A percentile compares a stretch with the other conserved stretches of the same genome.
These are phyloP conservation scores for Brachyistius frenatus DNA, from an alignment of 2,113 vertebrate species.

Conservation along the genomic window DNA sequence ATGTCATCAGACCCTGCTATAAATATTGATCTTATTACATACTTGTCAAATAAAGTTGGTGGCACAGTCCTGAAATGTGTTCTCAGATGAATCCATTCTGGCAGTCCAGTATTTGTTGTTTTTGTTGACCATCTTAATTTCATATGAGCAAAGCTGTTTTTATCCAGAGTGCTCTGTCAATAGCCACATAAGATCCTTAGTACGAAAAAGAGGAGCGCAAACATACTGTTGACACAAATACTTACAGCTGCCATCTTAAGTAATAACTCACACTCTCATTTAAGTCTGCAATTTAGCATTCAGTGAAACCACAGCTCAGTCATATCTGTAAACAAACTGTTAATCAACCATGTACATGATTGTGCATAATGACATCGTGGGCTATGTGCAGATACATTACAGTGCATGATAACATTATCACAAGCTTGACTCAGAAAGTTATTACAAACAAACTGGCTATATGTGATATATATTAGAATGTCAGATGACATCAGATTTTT, in stretches of 20 bases:
- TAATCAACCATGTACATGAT: slow-evolving; percentile 55
- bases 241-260: slow-evolving; percentile 52
- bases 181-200: slow-evolving; percentile 18
- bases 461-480: slow-evolving; percentile 16
- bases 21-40: slow-evolving; percentile 55
- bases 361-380: slow-evolving; percentile 51
- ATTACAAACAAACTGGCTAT: slow-evolving; percentile 6
- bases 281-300: slow-evolving; percentile 58
- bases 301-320: slow-evolving; percentile 23
- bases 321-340: slow-evolving; percentile 61
- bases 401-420: slow-evolving; percentile 29
- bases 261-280: slow-evolving; percentile 49
- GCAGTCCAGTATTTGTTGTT: slow-evolving; percentile 20
- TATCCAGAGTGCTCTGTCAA: slow-evolving; percentile 44
- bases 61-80: slow-evolving; percentile 32
- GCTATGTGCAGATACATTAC: slow-evolving; percentile 29
- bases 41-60: slow-evolving; percentile 19
- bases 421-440: slow-evolving; percentile 16
- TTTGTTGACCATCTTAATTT: slow-evolving; percentile 55
- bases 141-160: slow-evolving; percentile 35
- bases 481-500: background rate
- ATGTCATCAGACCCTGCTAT: slow-evolving; percentile 36
- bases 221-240: slow-evolving; percentile 48
- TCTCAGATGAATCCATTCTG: slow-evolving; percentile 12
- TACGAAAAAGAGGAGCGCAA: slow-evolving; percentile 44